phyloP scores from a whole-genome alignment of 2,797 vertebrate species.

The Muscicapa striata region DNA sequence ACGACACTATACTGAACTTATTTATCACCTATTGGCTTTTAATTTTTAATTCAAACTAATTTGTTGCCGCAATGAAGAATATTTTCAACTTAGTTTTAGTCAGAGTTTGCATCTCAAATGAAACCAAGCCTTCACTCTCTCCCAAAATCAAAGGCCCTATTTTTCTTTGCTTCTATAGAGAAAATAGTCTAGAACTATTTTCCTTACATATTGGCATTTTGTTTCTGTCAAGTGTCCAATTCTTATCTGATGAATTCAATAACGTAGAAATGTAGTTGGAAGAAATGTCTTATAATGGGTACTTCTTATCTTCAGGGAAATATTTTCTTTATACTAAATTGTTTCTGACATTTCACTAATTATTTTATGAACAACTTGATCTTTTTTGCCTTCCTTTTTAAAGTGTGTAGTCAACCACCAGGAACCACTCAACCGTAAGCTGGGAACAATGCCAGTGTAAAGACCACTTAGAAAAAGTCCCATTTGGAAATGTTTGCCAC shows the following conservation, averaged over 20 bases:
- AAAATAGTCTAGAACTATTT: neutral
- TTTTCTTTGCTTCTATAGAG: neutral
- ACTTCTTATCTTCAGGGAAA: slow-evolving; percentile 41
- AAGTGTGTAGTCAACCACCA: slow-evolving; percentile 27
- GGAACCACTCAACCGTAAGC: neutral
- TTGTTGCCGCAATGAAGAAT: neutral
- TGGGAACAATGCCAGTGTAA: slow-evolving; percentile 21
- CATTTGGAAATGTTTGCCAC: neutral
- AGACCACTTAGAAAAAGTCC: neutral
- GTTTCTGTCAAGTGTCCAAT: neutral
- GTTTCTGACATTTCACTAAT: slow-evolving; percentile 70
- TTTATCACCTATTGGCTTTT: neutral
- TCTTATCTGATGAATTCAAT: neutral
- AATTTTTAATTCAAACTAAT: neutral
- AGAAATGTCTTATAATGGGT: slow-evolving; percentile 39
- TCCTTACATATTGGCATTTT: neutral
- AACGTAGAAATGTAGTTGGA: neutral
- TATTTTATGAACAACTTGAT: slow-evolving; percentile 66
- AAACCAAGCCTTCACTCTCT: neutral
- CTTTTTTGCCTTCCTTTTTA: slow-evolving; percentile 53
- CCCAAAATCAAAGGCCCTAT: neutral
- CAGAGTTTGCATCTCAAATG: neutral
- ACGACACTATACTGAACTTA: neutral
- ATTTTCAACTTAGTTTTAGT: neutral
- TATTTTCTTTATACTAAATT: slow-evolving; percentile 48